phyloP scores from a whole-genome alignment of 1,140 invertebrate species.

The Drosophila nebulosa region DNA sequence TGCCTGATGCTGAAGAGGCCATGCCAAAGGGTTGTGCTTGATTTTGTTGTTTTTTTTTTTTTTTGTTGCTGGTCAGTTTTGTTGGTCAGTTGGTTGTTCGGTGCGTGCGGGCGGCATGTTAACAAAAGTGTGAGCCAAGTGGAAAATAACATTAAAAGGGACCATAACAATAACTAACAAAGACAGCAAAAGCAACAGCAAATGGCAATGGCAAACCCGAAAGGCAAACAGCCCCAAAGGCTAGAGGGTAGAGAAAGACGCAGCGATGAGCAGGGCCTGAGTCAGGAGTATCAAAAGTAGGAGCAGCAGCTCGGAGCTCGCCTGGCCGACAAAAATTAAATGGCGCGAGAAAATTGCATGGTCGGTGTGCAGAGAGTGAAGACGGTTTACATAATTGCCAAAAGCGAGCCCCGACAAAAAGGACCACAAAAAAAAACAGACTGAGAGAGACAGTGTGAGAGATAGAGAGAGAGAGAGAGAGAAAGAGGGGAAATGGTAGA shows the following conservation, averaged over 20 bases:
- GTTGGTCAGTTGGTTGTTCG: conserved; percentile 30
- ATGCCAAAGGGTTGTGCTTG: conserved; percentile 25
- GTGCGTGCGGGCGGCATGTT: conserved; percentile 63
- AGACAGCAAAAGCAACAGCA: conserved; percentile 77
- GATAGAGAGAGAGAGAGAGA: not conserved
- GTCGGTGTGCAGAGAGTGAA: conserved; percentile 62
- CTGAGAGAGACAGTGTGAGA: not conserved
- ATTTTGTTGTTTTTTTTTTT: no score
- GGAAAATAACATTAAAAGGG: conserved; percentile 78
- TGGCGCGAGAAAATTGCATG: conserved; percentile 78
- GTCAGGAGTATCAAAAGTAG: not conserved
- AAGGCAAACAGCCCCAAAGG: conserved; percentile 15
- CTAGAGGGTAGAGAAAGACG: conserved; percentile 13
- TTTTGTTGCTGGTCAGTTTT: conserved; percentile 47
- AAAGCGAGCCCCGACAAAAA: conserved; percentile 9
- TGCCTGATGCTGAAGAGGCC: conserved; percentile 17
- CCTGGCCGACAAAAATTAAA: conserved; percentile 67
- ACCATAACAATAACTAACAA: conserved; percentile 79
- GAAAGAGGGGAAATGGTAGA: conserved; percentile 8
- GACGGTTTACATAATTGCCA: conserved; percentile 74
- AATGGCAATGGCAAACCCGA: conserved; percentile 69
- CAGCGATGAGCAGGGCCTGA: conserved; percentile 17
- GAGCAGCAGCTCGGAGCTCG: conserved; percentile 12
- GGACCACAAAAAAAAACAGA: not conserved
- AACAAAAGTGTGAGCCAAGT: conserved; percentile 78